Evolutionary conservation across 2,113 vertebrate genomes (phyloP), one percentile per base, ranked within the genome.

Genomic region (Phrynocephalus versicolor): DNA sequence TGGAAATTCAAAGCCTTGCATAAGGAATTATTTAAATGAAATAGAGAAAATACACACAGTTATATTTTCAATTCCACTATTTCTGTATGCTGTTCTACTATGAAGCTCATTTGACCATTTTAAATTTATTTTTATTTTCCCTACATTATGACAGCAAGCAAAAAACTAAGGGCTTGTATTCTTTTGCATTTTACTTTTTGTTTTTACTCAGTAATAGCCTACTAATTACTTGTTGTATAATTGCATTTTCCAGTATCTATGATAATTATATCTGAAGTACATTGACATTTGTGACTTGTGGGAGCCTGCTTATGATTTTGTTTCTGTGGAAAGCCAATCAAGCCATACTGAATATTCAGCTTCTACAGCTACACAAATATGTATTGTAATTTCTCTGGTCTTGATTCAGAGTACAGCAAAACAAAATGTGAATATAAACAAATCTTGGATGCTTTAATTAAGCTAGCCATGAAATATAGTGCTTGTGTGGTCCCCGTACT

Each of bases 231-330:
- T 67, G 60, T 4, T 73, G 67, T 64, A 69, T 84, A 74, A 84
- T 84, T 84, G 41, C 27, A 88, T 74, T 23, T 72, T 73, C 84
- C 76, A 79, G 41, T 67, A 72, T 84, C 81, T 84, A 33, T 62
- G 58, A n/a, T 83, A 83, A 83, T 83, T 79, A 87, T 79, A 79
- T 74, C 39, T 84, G 76, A 88, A 67, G 41, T 84, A 80, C 33
- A 65, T 33, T 79, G 67, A 25, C 18, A 16, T 87, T 79, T 87
- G 65, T 79, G 74, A 45, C 65, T 83, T 79, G 67, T 72, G 41
- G 62, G 41, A 71, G 41, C 74, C 21, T 51, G 39, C 37, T 72
- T 39, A 65, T 83, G n/a, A 79, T 82, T 69, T 83, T 58, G 67
- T 67, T 65, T 74, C 75, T 67, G 30, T 73, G n/a, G 69, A 83